Base-by-base conservation (phyloP, 2,888 invertebrate species). In the Cantharis rufa region DNA sequence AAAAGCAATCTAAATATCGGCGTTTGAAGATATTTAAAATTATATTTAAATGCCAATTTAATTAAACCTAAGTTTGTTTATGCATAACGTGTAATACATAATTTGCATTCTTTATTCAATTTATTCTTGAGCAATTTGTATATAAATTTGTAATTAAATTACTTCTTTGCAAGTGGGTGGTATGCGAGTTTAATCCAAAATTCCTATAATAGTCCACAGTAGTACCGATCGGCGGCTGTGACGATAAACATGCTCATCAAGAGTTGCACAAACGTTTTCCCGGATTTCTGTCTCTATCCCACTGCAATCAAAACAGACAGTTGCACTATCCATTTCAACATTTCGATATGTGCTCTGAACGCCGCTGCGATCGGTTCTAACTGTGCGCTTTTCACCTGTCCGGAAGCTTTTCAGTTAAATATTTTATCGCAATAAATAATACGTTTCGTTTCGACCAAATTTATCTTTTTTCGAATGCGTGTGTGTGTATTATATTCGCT, bases 261-360 rank as follows among this genome's bases (percentile, higher is more conserved):
- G 77, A 76, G 70, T 79, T 76, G 77, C 77, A 77, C 75, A 77
- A 79, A 76, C 80, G 80, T 77, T 78, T 77, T 70, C 70, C 75
- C 70, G 27, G 74, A 68, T 75, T 75, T 71, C 80, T 70, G 48
- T 80, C 80, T 80, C 78, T 80, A 73, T 80, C 80, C 71, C 79
- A 75, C 79, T 76, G 75, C 82, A 82, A 82, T 82, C 81, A 81
- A 82, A 82, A 80, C 80, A 81, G 81, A 82, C 81, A 81, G 80
- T 80, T 80, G 77, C 78, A 80, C 81, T 79, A 81, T 79, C 79
- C 77, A 75, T 82, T 82, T 81, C 82, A 81, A 80, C 82, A 80
- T 80, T 82, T 82, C 82, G 79, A 82, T 82, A 80, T 81, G 82
- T 82, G 81, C 79, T 76, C 75, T 75, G 73, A 76, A 76, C 76